phyloP scores from a whole-genome alignment of 2,113 vertebrate genomes.

The Serilophus lunatus region DNA sequence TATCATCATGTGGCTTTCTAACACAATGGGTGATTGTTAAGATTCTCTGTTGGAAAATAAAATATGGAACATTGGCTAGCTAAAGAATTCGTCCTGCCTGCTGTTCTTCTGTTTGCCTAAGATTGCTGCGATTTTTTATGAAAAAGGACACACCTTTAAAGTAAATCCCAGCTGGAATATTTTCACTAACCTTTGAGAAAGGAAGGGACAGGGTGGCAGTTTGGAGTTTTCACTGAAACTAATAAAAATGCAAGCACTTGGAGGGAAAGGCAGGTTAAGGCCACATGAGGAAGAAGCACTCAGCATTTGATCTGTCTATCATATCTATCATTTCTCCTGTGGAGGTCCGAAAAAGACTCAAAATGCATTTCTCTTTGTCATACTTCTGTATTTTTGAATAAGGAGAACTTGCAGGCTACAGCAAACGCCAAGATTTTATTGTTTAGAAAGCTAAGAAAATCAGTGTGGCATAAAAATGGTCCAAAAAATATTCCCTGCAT shows the following conservation, averaged over 20 bases:
- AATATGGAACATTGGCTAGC: conserved; percentile 53
- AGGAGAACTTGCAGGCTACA: not conserved
- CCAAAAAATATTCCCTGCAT: not conserved
- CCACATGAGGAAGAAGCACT: not conserved
- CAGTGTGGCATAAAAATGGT: not conserved
- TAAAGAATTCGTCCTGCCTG: conserved; percentile 61
- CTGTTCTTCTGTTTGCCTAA: conserved; percentile 65
- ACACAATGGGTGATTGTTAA: conserved; percentile 62
- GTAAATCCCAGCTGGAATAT: conserved; percentile 48
- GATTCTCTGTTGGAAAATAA: conserved; percentile 65
- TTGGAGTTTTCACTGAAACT: not conserved
- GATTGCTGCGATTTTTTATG: conserved; percentile 28
- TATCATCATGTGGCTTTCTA: conserved; percentile 60
- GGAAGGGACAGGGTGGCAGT: not conserved
- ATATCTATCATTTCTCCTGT: not conserved
- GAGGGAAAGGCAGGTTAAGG: not conserved
- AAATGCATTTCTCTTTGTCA: not conserved
- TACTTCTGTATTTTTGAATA: not conserved
- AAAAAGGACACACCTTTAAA: conserved; percentile 62
- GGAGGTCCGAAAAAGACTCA: not conserved
- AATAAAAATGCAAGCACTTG: not conserved
- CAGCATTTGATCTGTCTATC: not conserved
- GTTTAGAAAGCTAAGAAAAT: not conserved
- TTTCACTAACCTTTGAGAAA: conserved; percentile 38
- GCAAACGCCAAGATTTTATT: not conserved